These are phyloP conservation scores for Crenichthys baileyi DNA, from an alignment of 2,797 vertebrate genomes.

Conservation along the genomic window DNA sequence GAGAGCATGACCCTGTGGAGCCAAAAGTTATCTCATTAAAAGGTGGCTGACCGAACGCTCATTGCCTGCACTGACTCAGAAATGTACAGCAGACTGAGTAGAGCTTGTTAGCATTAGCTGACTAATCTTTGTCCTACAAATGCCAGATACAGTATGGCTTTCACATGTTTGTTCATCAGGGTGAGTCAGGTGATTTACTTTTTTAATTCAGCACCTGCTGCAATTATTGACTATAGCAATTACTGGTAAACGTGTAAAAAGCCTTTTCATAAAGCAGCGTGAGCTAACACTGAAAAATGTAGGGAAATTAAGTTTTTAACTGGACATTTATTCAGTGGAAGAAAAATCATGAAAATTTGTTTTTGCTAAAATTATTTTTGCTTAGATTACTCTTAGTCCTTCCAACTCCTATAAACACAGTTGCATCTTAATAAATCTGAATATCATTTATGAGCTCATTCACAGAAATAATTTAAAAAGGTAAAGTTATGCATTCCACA, in stretches of 20 bases:
- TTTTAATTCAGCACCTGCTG: neutral
- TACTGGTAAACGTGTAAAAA: no score
- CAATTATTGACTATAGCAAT: neutral
- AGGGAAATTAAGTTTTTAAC: no score
- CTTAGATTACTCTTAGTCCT: neutral
- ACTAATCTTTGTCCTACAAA: conserved; percentile 46
- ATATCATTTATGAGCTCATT: no score
- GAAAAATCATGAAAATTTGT: neutral
- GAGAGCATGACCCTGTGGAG: conserved; percentile 12
- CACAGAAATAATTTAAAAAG: neutral
- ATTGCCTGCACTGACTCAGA: neutral
- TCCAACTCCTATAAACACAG: neutral
- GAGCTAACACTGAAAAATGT: no score
- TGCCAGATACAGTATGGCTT: conserved; percentile 19
- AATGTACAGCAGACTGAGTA: conserved; percentile 11
- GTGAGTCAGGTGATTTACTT: conserved; percentile 30
- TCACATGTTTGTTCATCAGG: conserved; percentile 17
- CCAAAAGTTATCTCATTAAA: conserved; percentile 59
- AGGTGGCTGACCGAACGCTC: conserved; percentile 39
- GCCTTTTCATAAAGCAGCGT: no score
- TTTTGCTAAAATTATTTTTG: neutral
- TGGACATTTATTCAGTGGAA: no score
- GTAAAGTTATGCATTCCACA: neutral
- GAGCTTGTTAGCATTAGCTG: conserved; percentile 29
- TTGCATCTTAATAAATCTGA: no score